Evolutionary conservation across 1,140 invertebrate species (phyloP), one percentile per base, ranked within the genome.

Genomic region (Papilio polyxenes): DNA sequence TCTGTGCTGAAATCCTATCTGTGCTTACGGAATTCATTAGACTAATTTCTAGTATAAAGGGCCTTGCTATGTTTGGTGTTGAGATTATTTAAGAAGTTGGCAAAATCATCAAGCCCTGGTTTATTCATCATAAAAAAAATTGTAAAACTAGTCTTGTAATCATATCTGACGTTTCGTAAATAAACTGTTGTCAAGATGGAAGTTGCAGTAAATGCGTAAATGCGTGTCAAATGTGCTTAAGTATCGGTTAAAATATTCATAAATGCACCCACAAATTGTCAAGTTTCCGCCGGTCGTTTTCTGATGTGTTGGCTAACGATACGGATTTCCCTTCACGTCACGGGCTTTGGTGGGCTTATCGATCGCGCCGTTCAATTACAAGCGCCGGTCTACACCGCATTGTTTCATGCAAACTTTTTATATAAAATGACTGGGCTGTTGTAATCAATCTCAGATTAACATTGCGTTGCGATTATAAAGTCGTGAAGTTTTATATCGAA

Each of bases 311-410:
- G 75, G 75, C 20, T 53, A 51, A 77, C 48, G 49, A 31, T 77
- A 49, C 48, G 75, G 75, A 49, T 53, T 77, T 77, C 75, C 75
- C 75, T 53, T 10, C 20, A 77, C 75, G 75, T 77, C 75, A 77
- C 48, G 48, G 75, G 75, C 44, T 53, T 77, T 53, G 75, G 48
- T 53, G 75, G 75, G 75, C n/a, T 77, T 77, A 77, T 77, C 48
- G 75, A 77, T 77, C 75, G 49, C 75, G 75, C 8, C 75, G 75
- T 77, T 77, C 48, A 77, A 77, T 77, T 77, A 77, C 48, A 53
- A 75, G 2, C 48, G 44, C 5, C 49, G 48, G 44, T 11, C 20
- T 56, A 53, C 23, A 23, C 75, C 49, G 48, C 75, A 77, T 77
- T 77, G 75, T 77, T 77, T 53, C 49, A 48, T 53, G 75, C 48